Evolutionary conservation across 2,888 invertebrate species (phyloP).

Genomic region (Eupithecia insigniata): DNA sequence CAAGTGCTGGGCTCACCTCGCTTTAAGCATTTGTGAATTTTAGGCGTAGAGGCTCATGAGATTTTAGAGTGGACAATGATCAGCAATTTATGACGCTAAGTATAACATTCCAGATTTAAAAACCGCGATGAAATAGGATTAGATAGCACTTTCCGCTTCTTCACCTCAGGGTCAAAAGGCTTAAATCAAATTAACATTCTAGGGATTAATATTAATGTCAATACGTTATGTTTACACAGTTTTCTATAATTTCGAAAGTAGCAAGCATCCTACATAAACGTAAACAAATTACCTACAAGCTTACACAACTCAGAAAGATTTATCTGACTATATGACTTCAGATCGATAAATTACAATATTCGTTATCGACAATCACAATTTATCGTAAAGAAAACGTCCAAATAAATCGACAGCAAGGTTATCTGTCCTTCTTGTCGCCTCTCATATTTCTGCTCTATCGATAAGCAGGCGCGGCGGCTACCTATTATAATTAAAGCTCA

Average conservation of each 20-base stretch:
- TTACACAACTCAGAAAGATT: constrained; percentile 30
- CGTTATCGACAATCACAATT: constrained; percentile 49
- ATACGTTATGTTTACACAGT: neutral
- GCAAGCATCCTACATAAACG: neutral
- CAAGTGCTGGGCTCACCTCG: too few species aligned
- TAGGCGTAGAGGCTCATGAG: neutral
- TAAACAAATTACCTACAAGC: constrained; percentile 7
- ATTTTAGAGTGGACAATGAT: neutral
- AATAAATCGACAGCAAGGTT: constrained; percentile 57
- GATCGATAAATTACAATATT: constrained; percentile 44
- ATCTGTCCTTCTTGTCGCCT: constrained; percentile 63
- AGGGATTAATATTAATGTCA: neutral
- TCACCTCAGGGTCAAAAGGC: neutral
- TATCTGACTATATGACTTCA: constrained; percentile 32
- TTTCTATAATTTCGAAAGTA: neutral
- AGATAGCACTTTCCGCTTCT: neutral
- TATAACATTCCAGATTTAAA: neutral
- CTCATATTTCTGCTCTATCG: constrained; percentile 62
- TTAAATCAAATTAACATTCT: neutral
- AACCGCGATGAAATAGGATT: neutral
- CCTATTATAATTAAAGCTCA: constrained; percentile 71
- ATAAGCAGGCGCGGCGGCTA: constrained; percentile 60
- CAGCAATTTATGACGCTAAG: neutral
- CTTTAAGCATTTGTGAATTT: neutral
- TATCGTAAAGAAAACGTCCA: constrained; percentile 56